Percentiles rank a stretch among this genome's conserved stretches.
Conservation (phyloP, 2,113 vertebrate species). For the Bostrychus sinensis region DNA sequence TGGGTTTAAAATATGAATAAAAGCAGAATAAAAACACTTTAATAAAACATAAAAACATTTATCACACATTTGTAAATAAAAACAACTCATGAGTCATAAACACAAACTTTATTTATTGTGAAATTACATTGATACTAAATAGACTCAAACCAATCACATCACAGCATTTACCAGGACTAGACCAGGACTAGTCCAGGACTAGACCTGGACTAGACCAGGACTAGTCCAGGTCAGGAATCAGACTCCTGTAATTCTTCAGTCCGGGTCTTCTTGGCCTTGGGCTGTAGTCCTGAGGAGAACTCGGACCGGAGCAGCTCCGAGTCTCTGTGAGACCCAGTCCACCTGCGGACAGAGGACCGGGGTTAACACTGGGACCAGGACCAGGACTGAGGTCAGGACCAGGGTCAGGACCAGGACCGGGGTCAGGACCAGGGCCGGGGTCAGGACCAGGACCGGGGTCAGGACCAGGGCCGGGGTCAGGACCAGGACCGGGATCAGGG, state of each 20-base stretch:
- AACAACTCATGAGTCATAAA: not conserved
- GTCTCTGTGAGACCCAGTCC: constrained; percentile 43
- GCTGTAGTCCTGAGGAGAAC: constrained; percentile 82
- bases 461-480: no score
- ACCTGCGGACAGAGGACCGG: constrained; percentile 46
- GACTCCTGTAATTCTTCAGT: constrained; percentile 19
- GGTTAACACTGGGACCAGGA: no score
- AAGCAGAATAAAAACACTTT: no score
- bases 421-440: no score
- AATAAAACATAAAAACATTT: no score
- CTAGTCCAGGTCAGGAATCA: not conserved
- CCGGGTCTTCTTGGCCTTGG: constrained; percentile 58
- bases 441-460: no score
- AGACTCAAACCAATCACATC: not conserved
- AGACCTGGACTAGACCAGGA: not conserved
- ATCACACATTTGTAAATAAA: no score
- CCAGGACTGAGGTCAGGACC: no score
- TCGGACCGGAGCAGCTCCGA: constrained; percentile 81
- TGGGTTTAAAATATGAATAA: no score
- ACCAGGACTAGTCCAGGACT: not conserved
- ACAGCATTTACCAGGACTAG: not conserved
- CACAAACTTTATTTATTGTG: not conserved
- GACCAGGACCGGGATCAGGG: no score
- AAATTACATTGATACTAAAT: not conserved
- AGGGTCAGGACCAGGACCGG: no score